Evolutionary conservation across 2,113 vertebrate genomes (phyloP), one percentile per base, ranked within the genome.

Genomic region (Pedionomus torquatus): DNA sequence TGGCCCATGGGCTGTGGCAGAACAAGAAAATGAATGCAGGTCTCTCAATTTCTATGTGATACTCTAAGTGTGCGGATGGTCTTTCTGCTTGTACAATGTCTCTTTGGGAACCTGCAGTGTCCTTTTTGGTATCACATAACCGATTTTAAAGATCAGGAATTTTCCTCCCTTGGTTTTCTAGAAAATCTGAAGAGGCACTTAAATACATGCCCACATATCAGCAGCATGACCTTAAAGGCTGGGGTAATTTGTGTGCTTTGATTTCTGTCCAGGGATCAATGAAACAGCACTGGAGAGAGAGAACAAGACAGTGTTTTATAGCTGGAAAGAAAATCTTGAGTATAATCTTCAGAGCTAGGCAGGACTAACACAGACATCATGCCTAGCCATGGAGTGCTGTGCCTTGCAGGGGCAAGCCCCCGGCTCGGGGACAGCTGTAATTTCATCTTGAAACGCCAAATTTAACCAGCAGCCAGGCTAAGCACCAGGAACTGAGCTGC

Each of bases 181-280:
- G 49, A 64, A 31, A 57, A 76, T 13, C 33, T 82, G 69, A 74
- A 35, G 39, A 87, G 43, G 37, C 63, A 35, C 48, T 89, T 89
- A 66, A 95, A 63, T 33, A 66, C 26, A 12, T 26, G 65, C 33
- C 57, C n/a, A 2, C 2, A 21, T 64, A 61, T 68, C 52, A 52
- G 75, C 75, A 77, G 54, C 68, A 70, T 68, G 48, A 71, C 35
- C 74, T 82, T 18, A 20, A 52, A 63, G 35, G 61, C 33, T 3
- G 2, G 52, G 18, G 49, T 41, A 87, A 93, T 89, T 74, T 95
- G 58, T 69, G 63, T 60, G 87, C 60, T 89, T 89, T 81, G 68
- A 46, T 93, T 92, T 88, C 58, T 54, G 58, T 61, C 54, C 90
- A 74, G 83, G 41, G 88, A 93, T 77, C 79, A 37, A 65, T 57